Evolutionary conservation across 1,140 invertebrate species (phyloP), one percentile per base, ranked within the genome.

Genomic region (Conus ventricosus): DNA sequence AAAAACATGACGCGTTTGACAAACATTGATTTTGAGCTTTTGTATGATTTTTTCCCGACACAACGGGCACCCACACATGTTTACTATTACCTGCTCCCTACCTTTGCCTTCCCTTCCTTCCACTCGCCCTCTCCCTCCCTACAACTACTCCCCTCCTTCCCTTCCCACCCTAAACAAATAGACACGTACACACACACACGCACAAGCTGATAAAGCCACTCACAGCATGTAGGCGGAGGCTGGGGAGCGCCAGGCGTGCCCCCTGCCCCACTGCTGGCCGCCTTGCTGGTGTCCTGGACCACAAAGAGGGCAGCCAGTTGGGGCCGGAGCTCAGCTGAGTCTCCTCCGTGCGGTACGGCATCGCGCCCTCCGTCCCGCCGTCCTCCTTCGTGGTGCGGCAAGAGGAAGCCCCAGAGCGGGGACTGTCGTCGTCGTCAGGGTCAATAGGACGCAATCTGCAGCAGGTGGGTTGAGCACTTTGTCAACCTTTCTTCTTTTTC

Each of bases 281-380:
- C 20, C 27, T 84, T 84, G n/a, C 57, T 39, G 23, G 57, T 15
- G 82, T 67, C 55, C 85, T 76, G 67, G 8, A 87, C 85, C 7
- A 87, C 71, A 27, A 87, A 87, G 4, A 87, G 75, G 4, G 85
- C 67, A 10, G 85, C 85, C 23, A 87, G 71, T 87, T 51, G 13
- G 85, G 85, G 17, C 85, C 85, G 10, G 53, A 51, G 10, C 75
- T 71, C 63, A 85, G 15, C 17, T 23, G 63, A 2, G 51, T 71
- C 23, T 85, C 84, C 60, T 53, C 57, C 27, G 84, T 39, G 5
- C 25, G 51, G 57, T 67, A 75, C 17, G 63, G 23, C 39, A 25
- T 27, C 11, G 15, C 7, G 23, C 67, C 67, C 20, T 13, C 67
- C 4, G 6, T 8, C 20, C 67, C 23, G 11, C 60, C 60, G 11